Evolutionary conservation across 2,797 vertebrate genomes (phyloP).

Genomic region (Sebastes kiyomatsui): DNA sequence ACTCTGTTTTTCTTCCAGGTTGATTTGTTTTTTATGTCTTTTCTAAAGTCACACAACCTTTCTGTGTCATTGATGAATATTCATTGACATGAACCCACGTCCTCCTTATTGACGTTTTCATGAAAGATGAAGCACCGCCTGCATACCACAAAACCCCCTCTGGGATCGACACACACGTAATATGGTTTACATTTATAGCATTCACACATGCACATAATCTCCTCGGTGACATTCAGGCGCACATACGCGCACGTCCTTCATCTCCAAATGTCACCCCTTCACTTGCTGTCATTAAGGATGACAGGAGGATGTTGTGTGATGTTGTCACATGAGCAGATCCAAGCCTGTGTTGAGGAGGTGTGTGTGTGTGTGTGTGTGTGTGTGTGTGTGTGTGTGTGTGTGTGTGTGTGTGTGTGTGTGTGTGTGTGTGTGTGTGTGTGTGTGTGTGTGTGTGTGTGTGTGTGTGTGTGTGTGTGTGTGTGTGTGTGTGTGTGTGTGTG

Average conservation of each 20-base stretch:
- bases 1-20: not conserved
- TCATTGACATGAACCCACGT: slow-evolving; percentile 35
- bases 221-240: slow-evolving; percentile 45
- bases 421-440: too few species aligned
- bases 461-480: not conserved
- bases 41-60: slow-evolving; percentile 42
- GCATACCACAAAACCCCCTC: slow-evolving; percentile 11
- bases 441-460: not conserved
- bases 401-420: not conserved
- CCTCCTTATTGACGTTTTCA: slow-evolving; percentile 46
- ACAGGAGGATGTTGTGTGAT: slow-evolving; percentile 45
- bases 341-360: not conserved
- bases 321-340: slow-evolving; percentile 43
- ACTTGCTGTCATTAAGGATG: slow-evolving; percentile 43
- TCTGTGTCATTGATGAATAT: slow-evolving; percentile 69
- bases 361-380: not conserved
- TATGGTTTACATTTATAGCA: slow-evolving; percentile 31
- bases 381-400: not conserved
- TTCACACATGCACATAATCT: slow-evolving; percentile 21
- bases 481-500: not conserved
- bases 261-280: slow-evolving; percentile 62
- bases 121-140: slow-evolving; percentile 46
- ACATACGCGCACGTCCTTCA: slow-evolving; percentile 12
- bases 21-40: not conserved
- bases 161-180: slow-evolving; percentile 11